Evolutionary conservation across 2,888 invertebrate genomes (phyloP).

Genomic region (Lobophora halterata): DNA sequence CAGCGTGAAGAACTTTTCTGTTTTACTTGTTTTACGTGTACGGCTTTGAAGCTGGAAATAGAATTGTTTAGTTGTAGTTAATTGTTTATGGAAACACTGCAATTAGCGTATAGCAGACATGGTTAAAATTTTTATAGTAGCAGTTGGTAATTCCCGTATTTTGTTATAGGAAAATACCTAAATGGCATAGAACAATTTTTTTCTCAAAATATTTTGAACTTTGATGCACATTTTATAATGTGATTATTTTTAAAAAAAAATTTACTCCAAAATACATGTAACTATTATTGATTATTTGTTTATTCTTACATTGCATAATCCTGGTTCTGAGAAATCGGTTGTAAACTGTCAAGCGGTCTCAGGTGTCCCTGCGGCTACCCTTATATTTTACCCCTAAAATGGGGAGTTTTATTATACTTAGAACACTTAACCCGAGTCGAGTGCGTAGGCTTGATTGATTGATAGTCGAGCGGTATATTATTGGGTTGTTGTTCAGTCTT

Average conservation of each 20-base stretch:
- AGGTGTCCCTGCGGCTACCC: constrained; percentile 13
- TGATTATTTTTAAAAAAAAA: no score
- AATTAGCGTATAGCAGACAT: no score
- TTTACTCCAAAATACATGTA: no score
- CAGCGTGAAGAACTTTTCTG: constrained; percentile 17
- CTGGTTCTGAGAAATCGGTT: background rate
- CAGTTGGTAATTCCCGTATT: no score
- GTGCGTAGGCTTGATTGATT: constrained; percentile 51
- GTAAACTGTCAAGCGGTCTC: constrained; percentile 7
- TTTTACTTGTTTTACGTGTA: constrained; percentile 24
- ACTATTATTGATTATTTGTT: no score
- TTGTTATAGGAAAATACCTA: no score
- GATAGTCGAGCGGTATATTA: constrained; percentile 37
- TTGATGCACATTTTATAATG: no score
- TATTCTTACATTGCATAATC: no score
- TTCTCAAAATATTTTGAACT: no score
- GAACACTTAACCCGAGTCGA: constrained; percentile 48
- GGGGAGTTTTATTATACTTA: constrained; percentile 42
- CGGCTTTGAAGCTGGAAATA: background rate
- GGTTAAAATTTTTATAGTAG: no score
- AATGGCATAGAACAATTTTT: no score
- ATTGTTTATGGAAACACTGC: no score
- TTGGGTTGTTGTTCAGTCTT: constrained; percentile 7
- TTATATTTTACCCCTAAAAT: constrained; percentile 36
- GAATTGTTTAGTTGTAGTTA: background rate